phyloP scores from a whole-genome alignment of 1,140 invertebrate genomes.

The Drosophila tsacasi region DNA sequence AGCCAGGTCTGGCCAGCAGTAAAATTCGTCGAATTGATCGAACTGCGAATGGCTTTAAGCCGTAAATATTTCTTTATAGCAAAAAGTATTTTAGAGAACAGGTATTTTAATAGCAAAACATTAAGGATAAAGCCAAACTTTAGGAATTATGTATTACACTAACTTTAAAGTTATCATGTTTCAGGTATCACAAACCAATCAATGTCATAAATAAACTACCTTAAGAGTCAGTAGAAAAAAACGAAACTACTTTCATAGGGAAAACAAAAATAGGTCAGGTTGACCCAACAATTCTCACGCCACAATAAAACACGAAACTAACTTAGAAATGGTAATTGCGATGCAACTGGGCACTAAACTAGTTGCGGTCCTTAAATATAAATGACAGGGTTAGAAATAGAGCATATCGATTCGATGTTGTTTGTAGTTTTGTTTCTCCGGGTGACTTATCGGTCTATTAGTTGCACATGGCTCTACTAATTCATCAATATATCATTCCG shows the following conservation, averaged over 20 bases:
- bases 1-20: background rate
- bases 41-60: slow-evolving; percentile 1
- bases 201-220: background rate
- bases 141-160: background rate
- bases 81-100: background rate
- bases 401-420: slow-evolving; percentile 7
- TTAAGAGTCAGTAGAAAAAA: background rate
- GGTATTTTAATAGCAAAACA: background rate
- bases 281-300: slow-evolving; percentile 7
- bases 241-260: background rate
- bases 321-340: slow-evolving; percentile 13
- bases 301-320: slow-evolving; percentile 2
- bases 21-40: slow-evolving; percentile 3
- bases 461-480: slow-evolving; percentile 1
- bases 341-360: slow-evolving; percentile 11
- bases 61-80: background rate
- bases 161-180: background rate
- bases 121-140: background rate
- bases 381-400: slow-evolving; percentile 1
- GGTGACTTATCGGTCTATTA: slow-evolving; percentile 2
- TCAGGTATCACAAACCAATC: no score
- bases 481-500: slow-evolving; percentile 14
- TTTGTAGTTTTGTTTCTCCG: background rate
- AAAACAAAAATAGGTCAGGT: slow-evolving; percentile 2
- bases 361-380: slow-evolving; percentile 14